Percentiles rank a stretch among this genome's conserved stretches.
These are phyloP conservation scores for Eolophus roseicapilla DNA, from an alignment of 2,113 vertebrate genomes.

Conservation along the genomic window DNA sequence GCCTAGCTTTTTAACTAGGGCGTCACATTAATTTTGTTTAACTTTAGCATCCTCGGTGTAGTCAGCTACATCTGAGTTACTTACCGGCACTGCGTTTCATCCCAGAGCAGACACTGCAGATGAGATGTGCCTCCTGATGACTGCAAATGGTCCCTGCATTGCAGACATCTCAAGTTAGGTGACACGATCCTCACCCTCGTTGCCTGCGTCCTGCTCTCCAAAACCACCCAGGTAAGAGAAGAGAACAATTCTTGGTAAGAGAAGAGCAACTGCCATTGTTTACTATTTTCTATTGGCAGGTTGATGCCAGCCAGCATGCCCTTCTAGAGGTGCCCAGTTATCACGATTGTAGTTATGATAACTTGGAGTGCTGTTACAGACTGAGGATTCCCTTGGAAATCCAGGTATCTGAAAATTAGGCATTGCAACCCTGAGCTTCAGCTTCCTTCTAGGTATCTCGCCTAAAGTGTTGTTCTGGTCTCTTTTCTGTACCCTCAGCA, in stretches of 20 bases:
- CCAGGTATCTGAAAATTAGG: not conserved
- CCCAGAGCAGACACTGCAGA: not conserved
- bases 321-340: not conserved
- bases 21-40: not conserved
- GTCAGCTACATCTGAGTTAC: not conserved
- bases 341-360: accelerated
- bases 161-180: not conserved
- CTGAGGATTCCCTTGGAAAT: not conserved
- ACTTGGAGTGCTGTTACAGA: not conserved
- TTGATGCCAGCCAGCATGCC: not conserved
- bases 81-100: not conserved
- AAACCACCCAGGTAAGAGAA: not conserved
- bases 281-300: not conserved
- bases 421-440: not conserved
- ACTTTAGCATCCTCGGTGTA: not conserved
- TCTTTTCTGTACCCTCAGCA: not conserved
- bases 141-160: not conserved
- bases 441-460: not conserved
- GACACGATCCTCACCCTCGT: accelerated
- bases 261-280: not conserved
- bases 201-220: not conserved
- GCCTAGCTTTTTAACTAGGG: not conserved
- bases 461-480: not conserved
- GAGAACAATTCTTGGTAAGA: not conserved
- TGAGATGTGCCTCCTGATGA: not conserved